Conservation (phyloP, 2,797 vertebrate species). For the Rhodeus uyekii region DNA sequence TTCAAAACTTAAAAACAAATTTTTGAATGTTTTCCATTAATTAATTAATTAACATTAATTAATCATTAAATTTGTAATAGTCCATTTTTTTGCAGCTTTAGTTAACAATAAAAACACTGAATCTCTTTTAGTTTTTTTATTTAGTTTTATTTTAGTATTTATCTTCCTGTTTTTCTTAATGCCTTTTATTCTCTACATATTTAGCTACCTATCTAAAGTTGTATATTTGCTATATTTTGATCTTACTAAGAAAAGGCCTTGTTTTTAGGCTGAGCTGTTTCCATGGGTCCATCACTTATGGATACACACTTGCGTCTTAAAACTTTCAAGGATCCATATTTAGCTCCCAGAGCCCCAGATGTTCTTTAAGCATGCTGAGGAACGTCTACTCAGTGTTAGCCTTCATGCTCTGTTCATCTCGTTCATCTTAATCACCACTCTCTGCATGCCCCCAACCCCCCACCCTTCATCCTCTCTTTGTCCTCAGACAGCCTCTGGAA, state of each 20-base stretch:
- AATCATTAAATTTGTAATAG: neutral
- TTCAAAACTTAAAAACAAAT: neutral
- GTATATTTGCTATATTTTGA: neutral
- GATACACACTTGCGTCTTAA: neutral
- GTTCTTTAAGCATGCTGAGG: neutral
- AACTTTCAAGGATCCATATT: neutral
- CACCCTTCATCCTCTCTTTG: constrained; percentile 28
- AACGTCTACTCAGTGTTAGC: neutral
- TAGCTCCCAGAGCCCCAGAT: neutral
- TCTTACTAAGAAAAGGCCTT: neutral
- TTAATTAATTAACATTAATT: no score
- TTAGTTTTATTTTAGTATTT: no score
- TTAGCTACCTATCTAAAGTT: neutral
- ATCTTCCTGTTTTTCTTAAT: neutral
- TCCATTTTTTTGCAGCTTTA: neutral
- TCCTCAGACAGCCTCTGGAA: neutral
- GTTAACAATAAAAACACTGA: neutral
- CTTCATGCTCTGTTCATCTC: neutral
- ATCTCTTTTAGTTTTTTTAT: neutral
- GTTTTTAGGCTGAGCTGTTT: neutral
- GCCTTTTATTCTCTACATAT: neutral
- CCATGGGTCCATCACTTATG: neutral
- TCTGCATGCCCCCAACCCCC: constrained; percentile 15
- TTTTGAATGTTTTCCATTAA: neutral
- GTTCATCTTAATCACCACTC: constrained; percentile 36